Conservation (phyloP, 2,888 invertebrate genomes). For the Plebejus anna region DNA sequence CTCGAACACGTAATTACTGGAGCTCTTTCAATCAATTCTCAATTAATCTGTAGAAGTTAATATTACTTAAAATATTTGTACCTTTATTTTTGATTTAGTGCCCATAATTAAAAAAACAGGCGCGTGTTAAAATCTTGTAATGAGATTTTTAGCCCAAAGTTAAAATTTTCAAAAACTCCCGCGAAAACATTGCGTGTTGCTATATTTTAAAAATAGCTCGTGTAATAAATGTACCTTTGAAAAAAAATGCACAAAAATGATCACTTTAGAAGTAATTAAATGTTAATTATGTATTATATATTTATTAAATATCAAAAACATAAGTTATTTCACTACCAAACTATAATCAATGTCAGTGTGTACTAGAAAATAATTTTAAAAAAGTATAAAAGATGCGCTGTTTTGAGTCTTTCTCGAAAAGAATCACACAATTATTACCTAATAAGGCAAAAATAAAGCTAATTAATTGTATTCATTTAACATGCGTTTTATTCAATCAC, state of each 20-base stretch:
- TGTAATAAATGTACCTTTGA: background rate
- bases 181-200: slow-evolving; percentile 34
- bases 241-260: background rate
- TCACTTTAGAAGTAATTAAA: background rate
- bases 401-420: background rate
- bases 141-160: slow-evolving; percentile 17
- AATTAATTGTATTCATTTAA: background rate
- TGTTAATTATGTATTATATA: background rate
- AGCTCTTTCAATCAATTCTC: background rate
- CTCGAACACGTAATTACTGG: slow-evolving; percentile 30
- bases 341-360: background rate
- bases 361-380: background rate
- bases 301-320: background rate
- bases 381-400: background rate
- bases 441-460: background rate
- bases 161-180: slow-evolving; percentile 38
- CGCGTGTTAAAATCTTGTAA: background rate
- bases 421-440: too few species aligned
- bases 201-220: background rate
- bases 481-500: background rate
- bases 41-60: background rate
- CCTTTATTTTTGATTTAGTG: background rate
- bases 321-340: background rate
- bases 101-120: background rate
- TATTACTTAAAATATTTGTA: background rate